Base-by-base conservation (phyloP, 30 jellyfish, hydroid and myxozoan genomes). In the Euphysa ruthae region DNA sequence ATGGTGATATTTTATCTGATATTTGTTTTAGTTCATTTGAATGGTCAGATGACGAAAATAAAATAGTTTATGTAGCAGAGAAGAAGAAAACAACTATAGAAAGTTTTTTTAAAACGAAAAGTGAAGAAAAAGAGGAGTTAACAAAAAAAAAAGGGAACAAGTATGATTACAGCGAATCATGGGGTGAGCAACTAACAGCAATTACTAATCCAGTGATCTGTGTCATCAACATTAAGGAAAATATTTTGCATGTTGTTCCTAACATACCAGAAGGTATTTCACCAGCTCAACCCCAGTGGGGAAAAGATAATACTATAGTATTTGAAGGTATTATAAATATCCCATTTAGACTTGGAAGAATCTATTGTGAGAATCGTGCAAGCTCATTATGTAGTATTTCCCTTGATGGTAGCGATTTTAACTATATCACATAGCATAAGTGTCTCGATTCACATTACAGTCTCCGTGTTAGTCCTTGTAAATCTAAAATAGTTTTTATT, bases 161-260 rank as follows among this genome's bases (percentile, higher is more conserved):
- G 34, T 83, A 5, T 35, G 12, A 35, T 16, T 77, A 70, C 63
- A 78, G 78, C 49, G 95, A 85, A 24, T 74, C 82, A 33, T 85
- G 95, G 95, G 95, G 95, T 4, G 95, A 85, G 65, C 82, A 38
- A 69, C 18, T 68, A 73, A 68, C 50, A 0, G 80, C 44, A 13
- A 16, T 68, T 50, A 43, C 44, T n/a, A 42, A 68, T 32, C 46
- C 80, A 23, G 80, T 68, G 25, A 68, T 68, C 28, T 44, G 73
- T 43, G 73, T 43, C 5, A 43, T 44, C 19, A 32, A 68, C 2
- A 13, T 68, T n/a, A 6, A 29, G 3, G 43, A 49, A 42, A 73
- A 52, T 20, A 43, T 54, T 21, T 5, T 68, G 14, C 3, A 42
- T 12, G 19, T 61, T 33, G 54, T 68, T 68, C 19, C 25, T 12